These are phyloP conservation scores for Epicauta chinensis DNA, from an alignment of 1,140 invertebrate genomes.

Conservation along the genomic window DNA sequence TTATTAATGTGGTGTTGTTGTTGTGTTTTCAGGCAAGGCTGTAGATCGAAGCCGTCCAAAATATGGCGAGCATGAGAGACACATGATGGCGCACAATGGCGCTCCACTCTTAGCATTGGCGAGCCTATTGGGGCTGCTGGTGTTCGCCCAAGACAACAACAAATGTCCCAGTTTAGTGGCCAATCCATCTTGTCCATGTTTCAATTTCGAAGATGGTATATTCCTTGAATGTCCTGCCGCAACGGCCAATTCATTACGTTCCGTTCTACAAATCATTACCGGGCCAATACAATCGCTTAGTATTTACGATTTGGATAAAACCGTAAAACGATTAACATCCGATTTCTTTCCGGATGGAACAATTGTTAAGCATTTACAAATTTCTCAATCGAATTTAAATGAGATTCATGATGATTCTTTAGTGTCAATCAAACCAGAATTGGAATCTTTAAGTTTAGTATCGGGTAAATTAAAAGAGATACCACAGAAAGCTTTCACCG, in stretches of 20 bases:
- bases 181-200: slow-evolving; percentile 78
- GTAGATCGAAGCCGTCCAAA: background rate
- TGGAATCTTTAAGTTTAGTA: slow-evolving; percentile 75
- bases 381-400: slow-evolving; percentile 72
- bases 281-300: slow-evolving; percentile 75
- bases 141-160: slow-evolving; percentile 23
- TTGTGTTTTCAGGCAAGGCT: background rate
- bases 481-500: slow-evolving; percentile 72
- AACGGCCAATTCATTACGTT: slow-evolving; percentile 47
- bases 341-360: slow-evolving; percentile 64
- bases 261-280: slow-evolving; percentile 48
- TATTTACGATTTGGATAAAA: slow-evolving; percentile 77
- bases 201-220: slow-evolving; percentile 84
- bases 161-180: slow-evolving; percentile 61
- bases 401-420: slow-evolving; percentile 70
- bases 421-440: slow-evolving; percentile 59
- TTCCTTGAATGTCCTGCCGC: slow-evolving; percentile 83
- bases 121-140: slow-evolving; percentile 18
- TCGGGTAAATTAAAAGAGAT: slow-evolving; percentile 73
- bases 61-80: slow-evolving; percentile 13
- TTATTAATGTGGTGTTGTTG: background rate
- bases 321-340: slow-evolving; percentile 60
- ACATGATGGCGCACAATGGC: slow-evolving; percentile 33
- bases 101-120: slow-evolving; percentile 23
- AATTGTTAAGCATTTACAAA: slow-evolving; percentile 71